Evolutionary conservation across 2,797 vertebrate genomes (phyloP), one percentile per base, ranked within the genome.

Genomic region (Sciaenops ocellatus): DNA sequence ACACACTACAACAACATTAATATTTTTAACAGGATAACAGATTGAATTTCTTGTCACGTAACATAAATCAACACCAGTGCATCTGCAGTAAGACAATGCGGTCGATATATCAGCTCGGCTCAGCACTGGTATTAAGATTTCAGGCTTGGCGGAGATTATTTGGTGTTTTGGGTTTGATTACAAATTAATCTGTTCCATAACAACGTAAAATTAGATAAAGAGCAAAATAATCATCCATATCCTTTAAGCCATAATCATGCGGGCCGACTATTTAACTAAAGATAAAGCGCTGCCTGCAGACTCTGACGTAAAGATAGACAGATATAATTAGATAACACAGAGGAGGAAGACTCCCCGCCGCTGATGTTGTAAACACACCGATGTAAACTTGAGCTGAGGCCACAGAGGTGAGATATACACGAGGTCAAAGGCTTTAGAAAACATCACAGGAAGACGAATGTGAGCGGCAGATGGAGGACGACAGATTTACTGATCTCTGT

Each of bases 241-340:
- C 20, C 15, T 56, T 15, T 11, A 9, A 30, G 44, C 3, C 3
- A 16, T 13, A 12, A 57, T 48, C 34, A 42, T 15, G 6, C 7
- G 0, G 30, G 0, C 1, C 24, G 26, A 13, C 28, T 55, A 52
- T 42, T 30, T 4, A 3, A 30, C 17, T 13, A 30, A 42, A 30
- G 30, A 26, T 0, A 17, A 46, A 46, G 38, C 9, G 8, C 18
- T 3, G 57, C 63, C 57, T 46, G 52, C 30, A 60, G 44, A 46
- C 59, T 46, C 48, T 0, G 1, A 16, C 48, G 4, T 52, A 5
- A 24, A 50, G 10, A 76, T 9, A 65, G 38, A 34, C 9, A 1
- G 57, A 68, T 69, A 74, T 67, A 71, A 79, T 67, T 30, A 80
- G 72, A 70, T 24, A 0, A 51, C 24, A 68, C 68, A 73, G 73